Base-by-base conservation (phyloP, 1,140 invertebrate genomes). In the Bacillus rossius region DNA sequence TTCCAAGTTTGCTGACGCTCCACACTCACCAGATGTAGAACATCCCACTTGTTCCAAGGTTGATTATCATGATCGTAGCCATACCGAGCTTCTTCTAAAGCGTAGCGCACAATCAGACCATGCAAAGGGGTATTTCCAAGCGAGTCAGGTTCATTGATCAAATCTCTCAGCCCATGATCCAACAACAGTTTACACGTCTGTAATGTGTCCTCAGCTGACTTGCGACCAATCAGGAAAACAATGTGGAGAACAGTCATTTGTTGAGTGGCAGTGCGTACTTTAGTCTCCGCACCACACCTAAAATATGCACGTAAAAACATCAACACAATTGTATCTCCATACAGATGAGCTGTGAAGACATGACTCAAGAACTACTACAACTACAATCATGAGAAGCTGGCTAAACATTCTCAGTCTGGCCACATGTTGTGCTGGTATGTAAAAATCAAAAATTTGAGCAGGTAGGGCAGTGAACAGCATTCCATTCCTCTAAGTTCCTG, bases 181-280 rank as follows among this genome's bases (percentile, higher is more conserved):
- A 88, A 65, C 14, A 88, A 67, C 8, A 87, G 71, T 57, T 84
- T 79, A 23, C 84, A 75, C 0, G 83, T 86, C 29, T 77, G 74
- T 25, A 87, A 71, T 0, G 85, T 86, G 65, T 87, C 85, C 63
- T 87, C 85, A 0, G 86, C 84, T 8, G 80, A 81, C 64, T 87
- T 87, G 59, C 83, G 77, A 5, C 81, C 82, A 16, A 81, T 77
- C 49, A 84, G 71, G 42, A 84, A 77, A 3, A 85, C 78, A 57
- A 86, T 81, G 71, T 87, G 85, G 10, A 87, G 66, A 13, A 85
- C 74, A 2, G 85, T 87, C 83, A 87, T 85, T 67, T 87, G 85
- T 66, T 88, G 84, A 2, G 86, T 88, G 54, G 82, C 81, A 1
- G 86, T 88, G 22, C 82, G 70, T 1, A 87, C 86, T 3, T 78